These are phyloP conservation scores for Muscicapa striata DNA, from an alignment of 2,797 vertebrate genomes.

Conservation along the genomic window DNA sequence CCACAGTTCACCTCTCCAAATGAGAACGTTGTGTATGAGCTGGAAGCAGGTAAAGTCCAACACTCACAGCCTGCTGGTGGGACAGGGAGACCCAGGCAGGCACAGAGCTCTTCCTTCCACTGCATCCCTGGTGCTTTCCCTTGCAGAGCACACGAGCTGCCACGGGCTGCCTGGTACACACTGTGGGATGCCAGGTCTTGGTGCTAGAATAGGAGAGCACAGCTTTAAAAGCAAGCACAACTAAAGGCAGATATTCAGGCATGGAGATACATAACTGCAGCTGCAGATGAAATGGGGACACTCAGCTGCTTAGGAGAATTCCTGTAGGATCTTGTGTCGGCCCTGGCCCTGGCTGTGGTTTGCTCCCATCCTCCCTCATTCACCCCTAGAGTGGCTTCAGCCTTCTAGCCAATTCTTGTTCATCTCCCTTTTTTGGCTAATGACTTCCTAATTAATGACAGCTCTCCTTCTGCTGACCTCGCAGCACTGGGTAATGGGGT, in stretches of 20 bases:
- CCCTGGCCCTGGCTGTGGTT: not conserved
- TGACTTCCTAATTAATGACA: not conserved
- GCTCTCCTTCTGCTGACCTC: not conserved
- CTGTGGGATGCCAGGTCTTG: not conserved
- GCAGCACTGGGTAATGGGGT: not conserved
- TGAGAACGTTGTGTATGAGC: constrained; percentile 69
- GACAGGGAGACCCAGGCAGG: not conserved
- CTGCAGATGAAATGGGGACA: not conserved
- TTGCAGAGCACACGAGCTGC: rapidly evolving
- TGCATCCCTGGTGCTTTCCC: not conserved
- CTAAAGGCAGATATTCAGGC: not conserved
- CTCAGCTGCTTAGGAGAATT: not conserved
- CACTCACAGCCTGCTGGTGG: rapidly evolving
- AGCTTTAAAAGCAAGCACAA: not conserved
- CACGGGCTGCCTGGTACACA: not conserved
- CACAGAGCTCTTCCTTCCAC: not conserved
- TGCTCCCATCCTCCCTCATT: not conserved
- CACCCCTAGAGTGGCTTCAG: not conserved
- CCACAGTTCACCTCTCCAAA: constrained; percentile 73
- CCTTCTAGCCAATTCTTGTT: not conserved
- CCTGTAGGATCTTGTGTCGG: not conserved
- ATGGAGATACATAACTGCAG: not conserved
- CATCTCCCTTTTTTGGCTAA: not conserved
- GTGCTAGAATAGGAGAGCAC: not conserved
- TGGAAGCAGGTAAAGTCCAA: constrained; percentile 74